Conservation (phyloP, 2,797 vertebrate species). For the Sitta carolinensis region DNA sequence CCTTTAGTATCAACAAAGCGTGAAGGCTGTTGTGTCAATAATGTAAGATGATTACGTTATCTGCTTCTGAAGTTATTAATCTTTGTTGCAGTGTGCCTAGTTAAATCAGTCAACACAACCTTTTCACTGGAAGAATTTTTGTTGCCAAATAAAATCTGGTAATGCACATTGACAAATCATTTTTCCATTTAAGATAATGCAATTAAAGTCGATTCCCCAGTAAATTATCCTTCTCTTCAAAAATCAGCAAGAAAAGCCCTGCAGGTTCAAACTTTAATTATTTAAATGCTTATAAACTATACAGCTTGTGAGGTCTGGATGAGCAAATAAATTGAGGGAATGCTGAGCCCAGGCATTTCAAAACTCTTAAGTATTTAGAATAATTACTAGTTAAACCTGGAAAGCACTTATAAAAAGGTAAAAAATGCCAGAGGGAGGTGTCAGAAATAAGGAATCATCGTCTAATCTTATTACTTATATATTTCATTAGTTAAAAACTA, state of each 20-base stretch:
- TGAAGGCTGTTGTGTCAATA: background rate
- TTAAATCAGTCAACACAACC: slow-evolving; percentile 19
- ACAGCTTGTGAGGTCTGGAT: slow-evolving; percentile 18
- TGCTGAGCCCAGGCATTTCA: slow-evolving; percentile 12
- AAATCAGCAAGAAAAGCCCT: slow-evolving; percentile 25
- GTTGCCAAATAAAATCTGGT: slow-evolving; percentile 20
- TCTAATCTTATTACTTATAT: background rate
- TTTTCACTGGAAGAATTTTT: slow-evolving; percentile 24
- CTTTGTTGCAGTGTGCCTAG: background rate
- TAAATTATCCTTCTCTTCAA: slow-evolving; percentile 25
- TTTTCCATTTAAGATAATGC: slow-evolving; percentile 25
- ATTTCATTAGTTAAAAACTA: background rate
- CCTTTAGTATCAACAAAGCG: background rate
- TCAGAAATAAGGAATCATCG: background rate
- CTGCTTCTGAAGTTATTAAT: slow-evolving; percentile 31
- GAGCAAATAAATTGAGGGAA: slow-evolving; percentile 29
- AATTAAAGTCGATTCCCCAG: slow-evolving; percentile 53
- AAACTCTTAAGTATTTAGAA: slow-evolving; percentile 32
- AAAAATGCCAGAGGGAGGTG: background rate
- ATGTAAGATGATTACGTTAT: background rate
- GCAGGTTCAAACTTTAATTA: slow-evolving; percentile 39
- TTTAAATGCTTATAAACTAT: slow-evolving; percentile 46
- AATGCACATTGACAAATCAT: slow-evolving; percentile 41
- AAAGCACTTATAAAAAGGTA: background rate
- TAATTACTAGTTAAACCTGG: background rate